Evolutionary conservation across 2,888 invertebrate species (phyloP), one percentile per base, ranked within the genome.

Genomic region (Drosophila prolongata): DNA sequence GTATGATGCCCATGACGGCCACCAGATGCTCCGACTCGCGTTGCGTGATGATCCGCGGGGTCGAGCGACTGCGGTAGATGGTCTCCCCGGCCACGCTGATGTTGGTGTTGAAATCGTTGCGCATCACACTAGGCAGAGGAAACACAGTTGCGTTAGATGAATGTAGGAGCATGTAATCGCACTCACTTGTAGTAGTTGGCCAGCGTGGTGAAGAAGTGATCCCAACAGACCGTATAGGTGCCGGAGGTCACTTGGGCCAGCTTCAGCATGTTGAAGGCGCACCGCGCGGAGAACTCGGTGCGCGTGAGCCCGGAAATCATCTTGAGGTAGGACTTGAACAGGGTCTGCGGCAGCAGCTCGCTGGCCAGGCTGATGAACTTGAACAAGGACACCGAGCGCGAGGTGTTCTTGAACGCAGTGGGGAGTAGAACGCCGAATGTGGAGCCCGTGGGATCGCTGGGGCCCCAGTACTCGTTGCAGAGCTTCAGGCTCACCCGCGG

Each of bases 361-460:
- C 98, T 97, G 46, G 98, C 96, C 74, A 97, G 93, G 0, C 97
- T 95, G 38, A 98, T 95, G 92, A 99, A 98, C 93, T 98, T 98
- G 93, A 96, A 97, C 42, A 99, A 93, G 0, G 96, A 95, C 6
- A 96, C 96, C 58, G 96, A 95, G 59, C 96, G 94, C 0, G 95
- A 94, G 6, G 94, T 93, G 14, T 94, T 79, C 13, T 60, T 69
- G 1, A 64, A 13, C 5, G 35, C 53, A 0, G 19, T 9, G 3
- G 24, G n/a, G n/a, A 10, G 6, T 1, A 16, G 1, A 1, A 9
- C 37, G 3, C 58, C 19, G 9, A 34, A 10, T 1, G 14, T 27
- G 10, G 30, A 34, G 0, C n/a, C 6, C 59, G 78, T 79, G 56
- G 47, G 74, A 54, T 69, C 91, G 52, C 90, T 84, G 6, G 92